A percentile compares a stretch with the other conserved stretches of the same genome.
These are phyloP conservation scores for Argyresthia goedartella DNA, from an alignment of 2,888 invertebrate species.

Conservation along the genomic window DNA sequence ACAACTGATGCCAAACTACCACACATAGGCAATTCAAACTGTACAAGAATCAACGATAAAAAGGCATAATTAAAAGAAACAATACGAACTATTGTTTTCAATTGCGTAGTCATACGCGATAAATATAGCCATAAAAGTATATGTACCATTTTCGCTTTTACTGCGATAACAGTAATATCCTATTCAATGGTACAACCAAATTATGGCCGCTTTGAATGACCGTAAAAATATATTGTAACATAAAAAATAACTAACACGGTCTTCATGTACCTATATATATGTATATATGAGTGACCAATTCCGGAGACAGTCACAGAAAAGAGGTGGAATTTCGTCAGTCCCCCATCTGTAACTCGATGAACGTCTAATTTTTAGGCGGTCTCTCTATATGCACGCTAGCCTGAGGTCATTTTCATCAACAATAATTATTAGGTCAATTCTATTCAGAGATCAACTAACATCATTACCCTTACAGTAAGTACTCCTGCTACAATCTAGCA, in stretches of 20 bases:
- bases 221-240: no score
- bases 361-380: constrained; percentile 47
- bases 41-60: no score
- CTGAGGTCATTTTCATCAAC: constrained; percentile 38
- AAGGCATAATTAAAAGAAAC: constrained; percentile 12
- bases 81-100: constrained; percentile 20
- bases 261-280: no score
- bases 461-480: background rate
- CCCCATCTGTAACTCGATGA: constrained; percentile 46
- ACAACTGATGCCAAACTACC: no score
- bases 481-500: background rate
- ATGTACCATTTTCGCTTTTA: constrained; percentile 13
- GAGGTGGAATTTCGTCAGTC: background rate
- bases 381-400: constrained; percentile 37
- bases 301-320: no score
- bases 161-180: constrained; percentile 13
- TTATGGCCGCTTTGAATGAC: background rate
- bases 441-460: constrained; percentile 13
- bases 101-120: constrained; percentile 18
- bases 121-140: constrained; percentile 17
- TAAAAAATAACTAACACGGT: no score
- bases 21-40: no score
- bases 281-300: no score
- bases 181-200: constrained; percentile 3
- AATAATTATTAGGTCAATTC: constrained; percentile 47